Conservation (phyloP, 2,888 invertebrate genomes). For the Protodeltote pygarga region DNA sequence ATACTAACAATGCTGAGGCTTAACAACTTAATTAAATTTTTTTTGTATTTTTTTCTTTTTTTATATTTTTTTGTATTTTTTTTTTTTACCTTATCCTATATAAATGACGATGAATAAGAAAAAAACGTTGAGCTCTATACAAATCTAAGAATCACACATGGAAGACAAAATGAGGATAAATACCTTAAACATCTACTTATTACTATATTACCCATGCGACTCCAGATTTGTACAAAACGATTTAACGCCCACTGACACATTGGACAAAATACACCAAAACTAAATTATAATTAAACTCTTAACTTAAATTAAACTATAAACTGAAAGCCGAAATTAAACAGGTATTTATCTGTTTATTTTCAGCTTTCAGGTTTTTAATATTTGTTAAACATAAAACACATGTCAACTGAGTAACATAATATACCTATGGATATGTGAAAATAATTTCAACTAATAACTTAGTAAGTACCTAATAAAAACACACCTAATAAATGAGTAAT, state of each 20-base stretch:
- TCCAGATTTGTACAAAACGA: slow-evolving; percentile 12
- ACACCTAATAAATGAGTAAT: no score
- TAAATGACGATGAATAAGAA: slow-evolving; percentile 14
- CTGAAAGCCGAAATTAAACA: neutral
- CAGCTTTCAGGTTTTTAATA: no score
- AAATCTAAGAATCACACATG: slow-evolving; percentile 10
- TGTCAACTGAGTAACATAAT: no score
- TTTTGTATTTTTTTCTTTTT: no score
- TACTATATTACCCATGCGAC: slow-evolving; percentile 15
- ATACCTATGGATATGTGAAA: no score
- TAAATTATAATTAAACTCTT: slow-evolving; percentile 1
- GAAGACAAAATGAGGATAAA: slow-evolving; percentile 21
- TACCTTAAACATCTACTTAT: slow-evolving; percentile 19
- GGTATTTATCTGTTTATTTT: no score
- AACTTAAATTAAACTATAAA: slow-evolving; percentile 3
- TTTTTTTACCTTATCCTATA: no score
- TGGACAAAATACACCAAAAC: slow-evolving; percentile 21
- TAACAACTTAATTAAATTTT: no score
- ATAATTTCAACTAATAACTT: no score
- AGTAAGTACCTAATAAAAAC: no score
- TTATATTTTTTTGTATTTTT: no score
- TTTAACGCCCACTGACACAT: slow-evolving; percentile 20
- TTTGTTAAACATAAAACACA: no score
- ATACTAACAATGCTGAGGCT: neutral
- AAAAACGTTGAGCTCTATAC: slow-evolving; percentile 17